Evolutionary conservation across 23 tunicate genomes (phyloP).

Genomic region (Ciona savignyi): DNA sequence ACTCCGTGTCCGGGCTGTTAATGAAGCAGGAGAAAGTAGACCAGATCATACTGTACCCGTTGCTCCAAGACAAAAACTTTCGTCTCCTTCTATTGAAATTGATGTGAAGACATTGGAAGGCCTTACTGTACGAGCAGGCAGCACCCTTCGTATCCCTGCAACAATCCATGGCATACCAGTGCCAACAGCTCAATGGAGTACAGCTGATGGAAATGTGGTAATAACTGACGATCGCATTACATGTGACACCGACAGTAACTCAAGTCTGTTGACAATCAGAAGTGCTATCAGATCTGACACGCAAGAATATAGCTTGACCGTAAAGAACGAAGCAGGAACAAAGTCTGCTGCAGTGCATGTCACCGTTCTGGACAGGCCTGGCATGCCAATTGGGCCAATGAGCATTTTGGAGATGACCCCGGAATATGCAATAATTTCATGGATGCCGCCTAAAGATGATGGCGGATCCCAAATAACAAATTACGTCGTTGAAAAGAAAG

Average conservation of each 20-base stretch:
- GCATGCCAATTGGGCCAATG: conserved; percentile 72
- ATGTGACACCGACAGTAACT: conserved; percentile 23
- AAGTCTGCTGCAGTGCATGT: conserved; percentile 68
- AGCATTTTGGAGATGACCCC: conserved; percentile 70
- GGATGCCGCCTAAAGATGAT: conserved; percentile 95
- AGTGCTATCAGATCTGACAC: neutral
- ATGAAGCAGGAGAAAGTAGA: conserved; percentile 91
- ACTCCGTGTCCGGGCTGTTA: conserved; percentile 65
- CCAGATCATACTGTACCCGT: conserved; percentile 78
- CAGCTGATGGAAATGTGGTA: conserved; percentile 49
- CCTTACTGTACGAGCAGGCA: conserved; percentile 80
- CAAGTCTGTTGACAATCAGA: conserved; percentile 38
- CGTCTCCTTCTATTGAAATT: conserved; percentile 60
- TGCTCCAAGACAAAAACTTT: conserved; percentile 72
- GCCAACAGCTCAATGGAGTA: conserved; percentile 61
- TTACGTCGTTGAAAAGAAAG: conserved; percentile 79
- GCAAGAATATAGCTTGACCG: neutral
- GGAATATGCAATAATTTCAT: conserved; percentile 76
- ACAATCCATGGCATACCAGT: conserved; percentile 58
- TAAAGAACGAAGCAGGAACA: conserved; percentile 75
- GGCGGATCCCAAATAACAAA: conserved; percentile 81
- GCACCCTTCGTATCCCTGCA: conserved; percentile 73
- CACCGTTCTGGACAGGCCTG: conserved; percentile 77
- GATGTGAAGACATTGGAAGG: conserved; percentile 83
- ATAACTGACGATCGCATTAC: conserved; percentile 28